phyloP scores from a whole-genome alignment of 2,797 vertebrate genomes.

The Dicrostonyx torquatus region DNA sequence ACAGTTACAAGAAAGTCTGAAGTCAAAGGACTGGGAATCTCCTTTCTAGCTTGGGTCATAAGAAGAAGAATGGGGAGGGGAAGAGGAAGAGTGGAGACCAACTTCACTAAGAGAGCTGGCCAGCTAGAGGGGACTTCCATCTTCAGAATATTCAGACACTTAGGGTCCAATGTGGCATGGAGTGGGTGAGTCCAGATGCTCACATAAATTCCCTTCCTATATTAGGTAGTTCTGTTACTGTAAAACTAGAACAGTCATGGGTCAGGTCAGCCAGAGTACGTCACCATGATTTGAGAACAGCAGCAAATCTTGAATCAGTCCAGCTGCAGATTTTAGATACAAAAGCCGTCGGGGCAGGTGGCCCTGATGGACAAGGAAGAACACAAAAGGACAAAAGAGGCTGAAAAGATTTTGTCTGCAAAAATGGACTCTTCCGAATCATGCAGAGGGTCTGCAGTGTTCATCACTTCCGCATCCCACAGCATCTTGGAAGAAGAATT shows the following conservation, averaged over 20 bases:
- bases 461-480: not conserved
- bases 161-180: not conserved
- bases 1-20: conserved; percentile 24
- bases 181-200: not conserved
- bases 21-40: not conserved
- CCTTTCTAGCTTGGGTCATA: not conserved
- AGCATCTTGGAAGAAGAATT: not conserved
- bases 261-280: not conserved
- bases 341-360: not conserved
- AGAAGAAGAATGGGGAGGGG: not conserved
- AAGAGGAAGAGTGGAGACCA: not conserved
- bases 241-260: not conserved
- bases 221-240: not conserved
- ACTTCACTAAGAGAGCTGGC: not conserved
- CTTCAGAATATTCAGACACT: not conserved
- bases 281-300: not conserved
- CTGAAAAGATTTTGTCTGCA: not conserved
- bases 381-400: not conserved
- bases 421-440: not conserved
- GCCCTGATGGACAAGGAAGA: not conserved
- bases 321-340: not conserved
- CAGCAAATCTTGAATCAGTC: not conserved
- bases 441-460: not conserved
- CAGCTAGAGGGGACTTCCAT: not conserved
- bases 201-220: no score